Evolutionary conservation across 2,888 invertebrate species (phyloP), one percentile per base, ranked within the genome.

Genomic region (Empis stercorea): DNA sequence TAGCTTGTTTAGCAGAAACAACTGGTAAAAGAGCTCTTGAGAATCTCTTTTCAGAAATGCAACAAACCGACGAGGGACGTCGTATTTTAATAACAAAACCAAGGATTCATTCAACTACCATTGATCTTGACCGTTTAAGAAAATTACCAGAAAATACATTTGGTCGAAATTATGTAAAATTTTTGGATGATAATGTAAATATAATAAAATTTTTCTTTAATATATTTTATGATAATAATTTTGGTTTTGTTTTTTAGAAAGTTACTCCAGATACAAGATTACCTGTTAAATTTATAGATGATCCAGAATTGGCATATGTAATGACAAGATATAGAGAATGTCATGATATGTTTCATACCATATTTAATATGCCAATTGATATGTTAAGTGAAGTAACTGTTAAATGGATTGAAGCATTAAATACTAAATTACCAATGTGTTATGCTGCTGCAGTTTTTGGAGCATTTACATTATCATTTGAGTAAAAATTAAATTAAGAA

Each of bases 391-490:
- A 96, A 78, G 93, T 96, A 7, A 80, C 89, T 11, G 87, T 99
- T 5, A 99, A 99, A 72, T 96, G 96, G 93, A 80, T 99, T 43
- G 99, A 99, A 76, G 97, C 87, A 1, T 78, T 97, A 48, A 99
- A 99, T 71, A 88, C 87, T 11, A 84, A 81, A 44, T 72, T 99
- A 20, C 99, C 99, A 0, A 96, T 99, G 96, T 96, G 96, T 62
- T 75, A 91, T 51, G 80, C 84, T 45, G 99, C 89, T 16, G 96
- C 89, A 1, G 74, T 96, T 48, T 92, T 94, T 75, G 97, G 96
- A 11, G 88, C 95, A 2, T 72, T 84, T 13, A 74, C 96, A 55
- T 73, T 97, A 13, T 81, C 81, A 57, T 85, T 91, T 46, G 92
- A 87, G 68, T 67, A 52, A 59, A 56, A 55, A 27, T 27, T 14